Evolutionary conservation across 2,888 invertebrate genomes (phyloP).

Genomic region (Osmoderma eremita): DNA sequence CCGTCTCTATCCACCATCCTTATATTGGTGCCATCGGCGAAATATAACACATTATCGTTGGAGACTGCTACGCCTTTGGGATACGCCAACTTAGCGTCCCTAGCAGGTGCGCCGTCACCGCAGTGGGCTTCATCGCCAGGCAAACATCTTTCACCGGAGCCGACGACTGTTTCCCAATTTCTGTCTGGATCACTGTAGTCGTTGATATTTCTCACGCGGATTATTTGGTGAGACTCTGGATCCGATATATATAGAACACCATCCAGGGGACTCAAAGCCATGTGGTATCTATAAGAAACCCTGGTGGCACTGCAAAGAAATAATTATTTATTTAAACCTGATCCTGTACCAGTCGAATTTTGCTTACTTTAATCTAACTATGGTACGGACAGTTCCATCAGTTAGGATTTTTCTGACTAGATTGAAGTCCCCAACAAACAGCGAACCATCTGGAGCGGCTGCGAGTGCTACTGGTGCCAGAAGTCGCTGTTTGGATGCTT

Average conservation of each 20-base stretch:
- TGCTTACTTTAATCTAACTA: slow-evolving; percentile 84
- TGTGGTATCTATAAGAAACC: slow-evolving; percentile 95
- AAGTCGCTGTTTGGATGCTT: slow-evolving; percentile 82
- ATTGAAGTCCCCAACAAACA: slow-evolving; percentile 96
- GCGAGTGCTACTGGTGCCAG: slow-evolving; percentile 94
- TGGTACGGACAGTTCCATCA: slow-evolving; percentile 83
- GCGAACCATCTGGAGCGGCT: slow-evolving; percentile 90
- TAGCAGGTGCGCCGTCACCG: slow-evolving; percentile 93
- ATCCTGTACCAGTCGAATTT: neutral
- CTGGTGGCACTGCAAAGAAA: slow-evolving; percentile 79
- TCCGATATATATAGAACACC: slow-evolving; percentile 95
- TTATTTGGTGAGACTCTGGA: slow-evolving; percentile 94
- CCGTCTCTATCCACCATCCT: slow-evolving; percentile 93
- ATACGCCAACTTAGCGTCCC: slow-evolving; percentile 93
- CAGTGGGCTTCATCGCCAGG: slow-evolving; percentile 95
- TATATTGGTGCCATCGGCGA: slow-evolving; percentile 94
- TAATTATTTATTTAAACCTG: slow-evolving; percentile 6
- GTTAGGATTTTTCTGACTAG: slow-evolving; percentile 87
- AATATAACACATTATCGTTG: slow-evolving; percentile 90
- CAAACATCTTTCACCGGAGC: slow-evolving; percentile 92
- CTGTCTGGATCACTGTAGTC: slow-evolving; percentile 87
- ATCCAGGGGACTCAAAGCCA: slow-evolving; percentile 94
- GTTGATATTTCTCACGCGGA: slow-evolving; percentile 83
- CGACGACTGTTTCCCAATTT: slow-evolving; percentile 95
- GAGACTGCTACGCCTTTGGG: slow-evolving; percentile 97